Evolutionary conservation across 2,888 invertebrate genomes (phyloP).

Genomic region (Drosophila melanosoma): DNA sequence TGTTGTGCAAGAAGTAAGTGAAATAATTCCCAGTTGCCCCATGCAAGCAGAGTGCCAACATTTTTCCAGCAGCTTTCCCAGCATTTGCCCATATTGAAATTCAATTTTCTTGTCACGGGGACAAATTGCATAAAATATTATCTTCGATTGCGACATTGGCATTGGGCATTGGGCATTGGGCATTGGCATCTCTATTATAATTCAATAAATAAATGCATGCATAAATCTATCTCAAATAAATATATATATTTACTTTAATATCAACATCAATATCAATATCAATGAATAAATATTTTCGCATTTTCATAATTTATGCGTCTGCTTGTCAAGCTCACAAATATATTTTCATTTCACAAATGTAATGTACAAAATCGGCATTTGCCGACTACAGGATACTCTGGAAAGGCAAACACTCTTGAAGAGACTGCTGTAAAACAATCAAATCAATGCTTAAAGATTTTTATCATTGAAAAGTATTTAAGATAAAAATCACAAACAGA

Average conservation of each 20-base stretch:
- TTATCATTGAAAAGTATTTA: background rate
- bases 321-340: conserved; percentile 40
- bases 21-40: conserved; percentile 35
- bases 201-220: conserved; percentile 60
- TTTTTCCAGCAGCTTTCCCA: conserved; percentile 17
- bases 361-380: background rate
- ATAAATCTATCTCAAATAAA: conserved; percentile 44
- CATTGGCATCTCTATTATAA: conserved; percentile 1
- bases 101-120: conserved; percentile 52
- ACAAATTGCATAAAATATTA: conserved; percentile 62
- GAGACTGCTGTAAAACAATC: background rate
- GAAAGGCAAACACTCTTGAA: background rate
- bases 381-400: background rate
- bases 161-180: background rate
- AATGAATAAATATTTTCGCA: conserved; percentile 33
- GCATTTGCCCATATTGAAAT: conserved; percentile 52
- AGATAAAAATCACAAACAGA: background rate
- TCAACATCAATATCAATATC: conserved; percentile 40
- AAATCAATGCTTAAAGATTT: background rate
- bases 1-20: conserved; percentile 28
- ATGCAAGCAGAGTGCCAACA: conserved; percentile 32
- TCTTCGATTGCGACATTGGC: conserved; percentile 22
- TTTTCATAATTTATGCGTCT: conserved; percentile 38
- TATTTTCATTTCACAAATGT: background rate
- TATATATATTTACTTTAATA: conserved; percentile 23